phyloP scores from a whole-genome alignment of 2,113 vertebrate species.

The Eulemur rufifrons region DNA sequence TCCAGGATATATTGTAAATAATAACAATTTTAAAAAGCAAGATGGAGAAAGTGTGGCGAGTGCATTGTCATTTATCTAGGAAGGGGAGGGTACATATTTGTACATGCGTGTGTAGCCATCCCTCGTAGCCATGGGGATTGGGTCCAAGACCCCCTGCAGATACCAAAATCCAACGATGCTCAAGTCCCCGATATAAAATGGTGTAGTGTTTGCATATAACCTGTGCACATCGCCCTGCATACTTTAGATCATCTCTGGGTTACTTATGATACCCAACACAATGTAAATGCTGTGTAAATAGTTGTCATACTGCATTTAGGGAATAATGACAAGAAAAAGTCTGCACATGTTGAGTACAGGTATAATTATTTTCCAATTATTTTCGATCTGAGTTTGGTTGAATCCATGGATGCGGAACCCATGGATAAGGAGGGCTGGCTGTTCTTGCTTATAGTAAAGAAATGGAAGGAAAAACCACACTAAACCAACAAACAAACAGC shows the following conservation, averaged over 20 bases:
- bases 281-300: background rate
- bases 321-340: background rate
- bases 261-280: background rate
- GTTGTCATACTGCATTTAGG: background rate
- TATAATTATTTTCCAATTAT: background rate
- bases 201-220: background rate
- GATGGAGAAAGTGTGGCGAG: too few species aligned
- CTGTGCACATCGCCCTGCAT: accelerated
- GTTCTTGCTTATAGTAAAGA: background rate
- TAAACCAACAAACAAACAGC: background rate
- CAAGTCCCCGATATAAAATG: background rate
- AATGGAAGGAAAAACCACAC: background rate
- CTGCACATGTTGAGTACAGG: background rate
- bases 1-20: background rate
- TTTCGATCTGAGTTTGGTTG: background rate
- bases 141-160: background rate
- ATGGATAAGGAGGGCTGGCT: background rate
- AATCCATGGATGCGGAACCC: background rate
- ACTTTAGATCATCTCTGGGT: background rate
- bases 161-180: background rate
- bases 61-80: accelerated
- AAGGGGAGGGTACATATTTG: background rate
- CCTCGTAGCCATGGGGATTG: background rate
- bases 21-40: background rate
- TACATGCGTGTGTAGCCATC: background rate